These are phyloP conservation scores for Watsonalla cultraria DNA, from an alignment of 2,888 invertebrate genomes.

Conservation along the genomic window DNA sequence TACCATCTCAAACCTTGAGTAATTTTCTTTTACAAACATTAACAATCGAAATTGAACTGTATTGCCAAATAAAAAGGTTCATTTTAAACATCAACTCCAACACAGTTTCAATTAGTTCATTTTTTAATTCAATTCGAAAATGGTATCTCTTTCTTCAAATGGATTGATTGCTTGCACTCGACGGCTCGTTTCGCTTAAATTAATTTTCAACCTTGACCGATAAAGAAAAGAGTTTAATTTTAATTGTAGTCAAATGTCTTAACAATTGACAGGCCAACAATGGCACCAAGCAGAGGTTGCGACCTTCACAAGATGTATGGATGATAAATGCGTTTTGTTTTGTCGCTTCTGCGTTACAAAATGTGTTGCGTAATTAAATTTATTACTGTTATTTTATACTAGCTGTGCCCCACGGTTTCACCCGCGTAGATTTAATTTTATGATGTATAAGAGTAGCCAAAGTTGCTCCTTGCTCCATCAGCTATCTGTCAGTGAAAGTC, in stretches of 20 bases:
- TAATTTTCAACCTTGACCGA: constrained; percentile 8
- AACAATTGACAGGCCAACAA: constrained; percentile 24
- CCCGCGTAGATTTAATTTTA: no score
- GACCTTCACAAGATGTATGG: constrained; percentile 28
- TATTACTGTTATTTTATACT: constrained; percentile 15
- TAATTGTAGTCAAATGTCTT: constrained; percentile 10
- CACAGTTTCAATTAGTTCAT: no score
- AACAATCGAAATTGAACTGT: constrained; percentile 12
- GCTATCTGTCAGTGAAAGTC: no score
- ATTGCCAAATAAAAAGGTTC: neutral
- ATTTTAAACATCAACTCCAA: neutral
- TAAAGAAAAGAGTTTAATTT: neutral
- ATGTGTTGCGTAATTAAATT: constrained; percentile 14
- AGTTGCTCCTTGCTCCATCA: no score
- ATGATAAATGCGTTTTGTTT: constrained; percentile 26
- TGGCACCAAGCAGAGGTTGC: constrained; percentile 27
- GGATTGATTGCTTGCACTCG: neutral
- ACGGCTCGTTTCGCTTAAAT: neutral
- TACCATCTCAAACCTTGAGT: constrained; percentile 36
- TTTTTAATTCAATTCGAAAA: no score
- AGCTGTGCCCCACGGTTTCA: no score
- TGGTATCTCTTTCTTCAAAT: neutral
- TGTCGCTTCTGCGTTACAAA: constrained; percentile 33
- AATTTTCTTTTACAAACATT: constrained; percentile 14
- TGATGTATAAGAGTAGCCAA: no score